phyloP scores from a whole-genome alignment of 2,888 invertebrate species.

The Euplexia lucipara region DNA sequence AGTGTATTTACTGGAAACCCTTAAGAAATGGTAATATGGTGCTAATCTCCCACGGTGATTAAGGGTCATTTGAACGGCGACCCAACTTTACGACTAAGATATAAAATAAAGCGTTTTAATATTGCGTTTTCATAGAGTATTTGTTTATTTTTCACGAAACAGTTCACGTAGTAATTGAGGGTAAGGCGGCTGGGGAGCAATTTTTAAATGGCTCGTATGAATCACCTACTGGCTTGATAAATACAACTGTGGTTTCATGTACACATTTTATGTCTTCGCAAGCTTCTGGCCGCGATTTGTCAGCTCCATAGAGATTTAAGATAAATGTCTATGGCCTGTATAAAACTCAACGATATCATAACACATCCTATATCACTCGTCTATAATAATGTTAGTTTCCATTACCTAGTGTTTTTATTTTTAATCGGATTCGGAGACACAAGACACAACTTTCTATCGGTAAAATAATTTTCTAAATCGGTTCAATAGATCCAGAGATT shows the following conservation, averaged over 20 bases:
- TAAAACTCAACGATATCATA: no score
- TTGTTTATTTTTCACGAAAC: conserved; percentile 37
- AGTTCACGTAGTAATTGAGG: conserved; percentile 2
- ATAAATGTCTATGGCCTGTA: no score
- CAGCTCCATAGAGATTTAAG: no score
- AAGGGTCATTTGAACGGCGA: conserved; percentile 59
- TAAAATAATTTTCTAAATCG: no score
- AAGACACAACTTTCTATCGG: no score
- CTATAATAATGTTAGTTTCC: no score
- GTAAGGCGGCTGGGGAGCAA: background rate
- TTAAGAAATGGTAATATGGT: conserved; percentile 50
- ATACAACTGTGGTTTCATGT: background rate
- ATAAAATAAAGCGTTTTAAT: conserved; percentile 62
- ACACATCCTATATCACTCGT: no score
- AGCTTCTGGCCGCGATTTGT: background rate
- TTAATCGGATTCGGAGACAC: no score
- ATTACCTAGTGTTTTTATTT: no score
- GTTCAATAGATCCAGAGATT: no score
- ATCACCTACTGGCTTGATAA: conserved; percentile 6
- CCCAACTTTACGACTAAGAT: conserved; percentile 57
- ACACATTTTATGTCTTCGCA: background rate
- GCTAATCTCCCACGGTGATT: conserved; percentile 62
- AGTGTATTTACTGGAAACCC: conserved; percentile 34
- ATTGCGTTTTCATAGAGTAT: conserved; percentile 29
- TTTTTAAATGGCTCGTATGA: conserved; percentile 12